Evolutionary conservation across 2,888 invertebrate species (phyloP).

Genomic region (Molorchus minor): DNA sequence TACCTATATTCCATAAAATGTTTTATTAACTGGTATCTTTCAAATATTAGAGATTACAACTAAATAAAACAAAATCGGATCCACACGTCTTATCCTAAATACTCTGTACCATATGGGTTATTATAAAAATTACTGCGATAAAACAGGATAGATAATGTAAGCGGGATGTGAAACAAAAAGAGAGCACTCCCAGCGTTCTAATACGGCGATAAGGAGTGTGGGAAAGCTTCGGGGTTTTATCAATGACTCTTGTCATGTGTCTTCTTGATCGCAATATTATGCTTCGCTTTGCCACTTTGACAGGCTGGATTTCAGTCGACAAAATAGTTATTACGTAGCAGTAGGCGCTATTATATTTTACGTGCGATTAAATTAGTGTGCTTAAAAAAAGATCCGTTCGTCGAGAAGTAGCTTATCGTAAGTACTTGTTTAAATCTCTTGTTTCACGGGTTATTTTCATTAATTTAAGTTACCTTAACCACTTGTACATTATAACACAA

Average conservation of each 20-base stretch:
- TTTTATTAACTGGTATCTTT: too few relatives aligned
- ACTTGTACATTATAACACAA: too few relatives aligned
- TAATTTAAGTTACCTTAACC: too few relatives aligned
- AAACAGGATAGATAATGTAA: constrained; percentile 28
- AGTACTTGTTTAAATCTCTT: too few relatives aligned
- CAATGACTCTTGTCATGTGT: constrained; percentile 28
- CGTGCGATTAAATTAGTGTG: too few relatives aligned
- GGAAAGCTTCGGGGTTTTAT: constrained; percentile 39
- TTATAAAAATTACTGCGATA: constrained; percentile 14
- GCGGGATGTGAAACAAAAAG: constrained; percentile 43
- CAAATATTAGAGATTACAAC: too few relatives aligned
- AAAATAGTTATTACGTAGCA: not conserved
- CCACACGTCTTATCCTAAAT: constrained; percentile 20
- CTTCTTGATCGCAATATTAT: constrained; percentile 19
- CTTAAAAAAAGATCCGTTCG: too few relatives aligned
- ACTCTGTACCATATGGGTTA: constrained; percentile 13
- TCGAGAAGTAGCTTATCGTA: too few relatives aligned
- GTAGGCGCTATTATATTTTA: too few relatives aligned
- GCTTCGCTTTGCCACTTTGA: constrained; percentile 8
- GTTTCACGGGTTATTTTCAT: too few relatives aligned
- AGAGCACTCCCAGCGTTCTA: constrained; percentile 42
- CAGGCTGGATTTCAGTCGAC: not conserved
- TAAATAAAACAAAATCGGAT: too few relatives aligned
- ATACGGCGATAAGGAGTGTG: constrained; percentile 48
- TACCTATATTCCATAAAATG: too few relatives aligned